Conservation (phyloP, 2,888 invertebrate genomes). For the Tanytarsus gracilentus region DNA sequence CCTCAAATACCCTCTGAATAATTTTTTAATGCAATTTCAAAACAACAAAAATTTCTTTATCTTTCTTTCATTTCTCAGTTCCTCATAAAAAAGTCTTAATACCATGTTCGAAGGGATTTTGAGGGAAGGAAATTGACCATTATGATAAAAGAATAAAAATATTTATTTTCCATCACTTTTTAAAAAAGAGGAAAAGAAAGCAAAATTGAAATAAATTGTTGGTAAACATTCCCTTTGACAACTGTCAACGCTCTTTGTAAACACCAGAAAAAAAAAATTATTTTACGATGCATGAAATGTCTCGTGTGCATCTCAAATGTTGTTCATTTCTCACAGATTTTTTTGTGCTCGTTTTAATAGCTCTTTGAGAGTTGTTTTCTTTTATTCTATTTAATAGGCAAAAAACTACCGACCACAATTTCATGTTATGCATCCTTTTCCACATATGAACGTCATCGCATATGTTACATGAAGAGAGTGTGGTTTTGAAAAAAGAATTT, state of each 20-base stretch:
- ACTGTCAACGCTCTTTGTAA: slow-evolving; percentile 23
- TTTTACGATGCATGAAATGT: slow-evolving; percentile 25
- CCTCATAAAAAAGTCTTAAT: neutral
- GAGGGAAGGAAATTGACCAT: slow-evolving; percentile 9
- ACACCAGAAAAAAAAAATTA: too few species aligned
- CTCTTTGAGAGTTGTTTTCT: slow-evolving; percentile 3
- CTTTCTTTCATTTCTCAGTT: neutral
- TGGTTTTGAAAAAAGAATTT: too few species aligned
- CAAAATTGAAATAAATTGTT: slow-evolving; percentile 13
- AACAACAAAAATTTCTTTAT: neutral
- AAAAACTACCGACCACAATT: neutral
- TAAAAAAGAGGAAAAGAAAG: neutral
- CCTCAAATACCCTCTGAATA: too few species aligned
- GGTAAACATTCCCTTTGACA: slow-evolving; percentile 9
- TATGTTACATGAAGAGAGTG: too few species aligned
- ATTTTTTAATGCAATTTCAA: slow-evolving; percentile 4
- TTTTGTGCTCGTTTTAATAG: neutral
- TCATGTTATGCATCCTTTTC: neutral
- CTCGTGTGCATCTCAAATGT: slow-evolving; percentile 27
- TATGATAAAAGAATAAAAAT: neutral
- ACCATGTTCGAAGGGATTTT: neutral
- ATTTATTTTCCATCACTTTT: neutral
- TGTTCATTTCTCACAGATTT: slow-evolving; percentile 22
- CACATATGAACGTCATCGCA: neutral
- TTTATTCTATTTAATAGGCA: slow-evolving; percentile 2